Evolutionary conservation across 2,888 invertebrate species (phyloP).

Genomic region (Polyommatus iphigenia): DNA sequence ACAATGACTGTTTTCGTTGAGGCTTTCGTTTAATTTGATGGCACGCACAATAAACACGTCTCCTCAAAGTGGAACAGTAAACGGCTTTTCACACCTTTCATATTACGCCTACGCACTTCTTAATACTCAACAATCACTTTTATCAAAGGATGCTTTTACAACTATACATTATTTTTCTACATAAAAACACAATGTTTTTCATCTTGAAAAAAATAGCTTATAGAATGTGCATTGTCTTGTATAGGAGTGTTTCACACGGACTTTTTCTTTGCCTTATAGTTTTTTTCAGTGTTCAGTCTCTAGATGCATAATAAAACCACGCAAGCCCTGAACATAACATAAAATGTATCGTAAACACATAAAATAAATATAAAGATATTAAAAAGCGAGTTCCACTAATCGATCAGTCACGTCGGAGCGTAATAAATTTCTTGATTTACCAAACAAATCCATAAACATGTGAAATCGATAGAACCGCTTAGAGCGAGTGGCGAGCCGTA

Average conservation of each 20-base stretch:
- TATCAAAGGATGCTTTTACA: not conserved
- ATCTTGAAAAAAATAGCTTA: no score
- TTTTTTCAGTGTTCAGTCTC: not conserved
- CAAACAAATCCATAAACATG: conserved; percentile 38
- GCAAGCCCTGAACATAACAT: not conserved
- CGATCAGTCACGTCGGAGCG: conserved; percentile 31
- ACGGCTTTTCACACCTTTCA: conserved; percentile 55
- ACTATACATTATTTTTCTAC: not conserved
- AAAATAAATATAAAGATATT: conserved; percentile 22
- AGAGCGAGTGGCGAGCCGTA: conserved; percentile 36
- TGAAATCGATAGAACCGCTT: conserved; percentile 36
- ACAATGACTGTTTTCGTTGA: not conserved
- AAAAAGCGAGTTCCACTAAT: conserved; percentile 6
- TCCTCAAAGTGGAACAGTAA: conserved; percentile 48
- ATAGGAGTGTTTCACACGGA: not conserved
- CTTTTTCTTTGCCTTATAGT: not conserved
- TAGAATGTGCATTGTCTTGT: not conserved
- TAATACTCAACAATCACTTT: conserved; percentile 32
- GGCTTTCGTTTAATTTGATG: not conserved
- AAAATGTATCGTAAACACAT: not conserved
- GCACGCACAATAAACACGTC: conserved; percentile 39
- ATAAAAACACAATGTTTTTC: no score
- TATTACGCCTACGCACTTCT: conserved; percentile 43
- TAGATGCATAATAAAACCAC: not conserved
- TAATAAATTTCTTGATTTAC: conserved; percentile 35